Evolutionary conservation across 2,113 vertebrate species (phyloP).

Genomic region (Sturnus vulgaris): DNA sequence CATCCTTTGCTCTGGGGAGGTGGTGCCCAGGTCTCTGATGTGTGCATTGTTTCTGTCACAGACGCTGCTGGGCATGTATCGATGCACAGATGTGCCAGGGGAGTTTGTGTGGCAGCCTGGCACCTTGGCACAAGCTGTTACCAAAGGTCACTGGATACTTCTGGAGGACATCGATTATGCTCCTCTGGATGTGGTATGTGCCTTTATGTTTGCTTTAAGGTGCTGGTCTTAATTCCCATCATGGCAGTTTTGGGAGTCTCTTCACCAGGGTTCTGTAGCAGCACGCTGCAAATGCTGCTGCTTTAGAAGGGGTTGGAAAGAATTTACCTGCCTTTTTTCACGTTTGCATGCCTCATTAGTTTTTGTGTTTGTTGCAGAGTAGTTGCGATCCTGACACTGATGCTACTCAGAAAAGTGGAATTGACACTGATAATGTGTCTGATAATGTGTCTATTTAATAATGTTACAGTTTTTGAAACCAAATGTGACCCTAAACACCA

Average conservation of each 20-base stretch:
- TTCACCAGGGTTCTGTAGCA: neutral
- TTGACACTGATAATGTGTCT: neutral
- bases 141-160: slow-evolving; percentile 91
- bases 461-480: neutral
- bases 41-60: slow-evolving; percentile 1
- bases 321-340: neutral
- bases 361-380: neutral
- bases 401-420: neutral
- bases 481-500: neutral
- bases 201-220: neutral
- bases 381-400: neutral
- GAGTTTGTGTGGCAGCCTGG: slow-evolving; percentile 97
- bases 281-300: neutral
- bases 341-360: rapidly evolving
- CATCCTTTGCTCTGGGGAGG: neutral
- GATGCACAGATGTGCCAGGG: slow-evolving; percentile 92
- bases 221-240: neutral
- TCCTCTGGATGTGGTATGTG: slow-evolving; percentile 90
- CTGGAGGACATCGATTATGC: slow-evolving; percentile 97
- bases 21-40: neutral
- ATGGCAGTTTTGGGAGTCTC: neutral
- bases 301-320: neutral
- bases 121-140: slow-evolving; percentile 89
- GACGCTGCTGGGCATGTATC: slow-evolving; percentile 95
- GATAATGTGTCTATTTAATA: neutral